Evolutionary conservation across 1,140 invertebrate species (phyloP).

Genomic region (Zaprionus nigranus): DNA sequence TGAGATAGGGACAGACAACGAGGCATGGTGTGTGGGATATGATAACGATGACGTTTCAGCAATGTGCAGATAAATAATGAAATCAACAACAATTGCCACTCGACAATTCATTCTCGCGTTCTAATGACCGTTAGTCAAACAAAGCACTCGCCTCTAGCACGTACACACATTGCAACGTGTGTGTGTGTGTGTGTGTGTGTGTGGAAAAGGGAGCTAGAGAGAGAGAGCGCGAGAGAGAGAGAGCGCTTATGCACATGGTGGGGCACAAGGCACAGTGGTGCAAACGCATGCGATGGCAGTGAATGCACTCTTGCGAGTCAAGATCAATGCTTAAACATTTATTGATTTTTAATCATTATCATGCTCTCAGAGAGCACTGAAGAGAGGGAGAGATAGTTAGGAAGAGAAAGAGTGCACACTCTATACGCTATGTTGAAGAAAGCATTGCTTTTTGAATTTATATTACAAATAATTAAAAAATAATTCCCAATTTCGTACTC

Average conservation of each 20-base stretch:
- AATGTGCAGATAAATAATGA: conserved; percentile 35
- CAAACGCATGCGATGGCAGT: background rate
- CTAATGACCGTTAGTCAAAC: conserved; percentile 41
- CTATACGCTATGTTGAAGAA: background rate
- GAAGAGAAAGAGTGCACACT: no score
- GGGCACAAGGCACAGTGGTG: conserved; percentile 3
- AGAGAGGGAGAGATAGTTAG: no score
- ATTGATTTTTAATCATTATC: background rate
- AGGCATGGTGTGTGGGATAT: background rate
- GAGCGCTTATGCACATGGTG: conserved; percentile 7
- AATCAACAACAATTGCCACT: conserved; percentile 21
- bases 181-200: background rate
- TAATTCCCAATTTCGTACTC: no score
- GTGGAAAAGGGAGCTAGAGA: background rate
- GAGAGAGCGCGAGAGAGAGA: background rate
- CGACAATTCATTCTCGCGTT: conserved; percentile 25
- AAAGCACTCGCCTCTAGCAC: conserved; percentile 7
- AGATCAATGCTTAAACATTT: conserved; percentile 10
- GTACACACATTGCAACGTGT: conserved; percentile 5
- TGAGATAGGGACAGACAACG: background rate
- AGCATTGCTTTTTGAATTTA: background rate
- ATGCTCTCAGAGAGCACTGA: background rate
- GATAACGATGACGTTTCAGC: conserved; percentile 22
- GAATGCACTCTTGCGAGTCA: background rate
- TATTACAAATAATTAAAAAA: no score